These are phyloP conservation scores for Anthonomus grandis DNA, from an alignment of 1,140 invertebrate genomes.

Conservation along the genomic window DNA sequence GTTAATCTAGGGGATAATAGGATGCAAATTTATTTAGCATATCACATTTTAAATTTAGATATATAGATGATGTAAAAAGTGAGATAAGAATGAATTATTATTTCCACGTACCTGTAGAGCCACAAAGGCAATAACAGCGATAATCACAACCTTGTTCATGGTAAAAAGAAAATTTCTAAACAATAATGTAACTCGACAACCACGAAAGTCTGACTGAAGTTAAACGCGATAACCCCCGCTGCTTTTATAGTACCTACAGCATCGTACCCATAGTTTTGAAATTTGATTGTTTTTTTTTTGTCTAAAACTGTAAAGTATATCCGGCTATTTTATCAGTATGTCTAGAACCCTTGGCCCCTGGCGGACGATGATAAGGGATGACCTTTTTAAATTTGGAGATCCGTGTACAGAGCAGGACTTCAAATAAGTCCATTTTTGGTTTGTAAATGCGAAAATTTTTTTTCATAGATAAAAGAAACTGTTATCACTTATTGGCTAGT, in stretches of 20 bases:
- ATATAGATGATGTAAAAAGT: background rate
- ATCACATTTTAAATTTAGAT: background rate
- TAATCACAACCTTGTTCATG: constrained; percentile 32
- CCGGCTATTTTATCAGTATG: no score
- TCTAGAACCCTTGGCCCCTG: constrained; percentile 14
- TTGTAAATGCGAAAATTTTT: no score
- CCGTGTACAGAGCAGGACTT: constrained; percentile 16
- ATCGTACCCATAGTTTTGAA: background rate
- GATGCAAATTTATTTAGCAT: no score
- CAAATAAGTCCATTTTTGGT: no score
- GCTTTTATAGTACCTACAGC: constrained; percentile 7
- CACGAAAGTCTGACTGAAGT: background rate
- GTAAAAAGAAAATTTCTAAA: constrained; percentile 8
- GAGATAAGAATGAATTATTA: background rate
- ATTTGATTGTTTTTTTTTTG: constrained; percentile 21
- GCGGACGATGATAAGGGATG: background rate
- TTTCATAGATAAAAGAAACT: no score
- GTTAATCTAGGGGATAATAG: no score
- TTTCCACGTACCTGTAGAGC: constrained; percentile 33
- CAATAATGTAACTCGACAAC: constrained; percentile 1
- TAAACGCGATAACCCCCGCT: background rate
- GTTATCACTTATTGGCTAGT: no score
- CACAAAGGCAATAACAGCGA: constrained; percentile 28
- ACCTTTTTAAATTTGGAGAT: constrained; percentile 15
- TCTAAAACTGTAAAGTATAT: no score